These are phyloP conservation scores for Popillia japonica DNA, from an alignment of 1,140 invertebrate species.

Conservation along the genomic window DNA sequence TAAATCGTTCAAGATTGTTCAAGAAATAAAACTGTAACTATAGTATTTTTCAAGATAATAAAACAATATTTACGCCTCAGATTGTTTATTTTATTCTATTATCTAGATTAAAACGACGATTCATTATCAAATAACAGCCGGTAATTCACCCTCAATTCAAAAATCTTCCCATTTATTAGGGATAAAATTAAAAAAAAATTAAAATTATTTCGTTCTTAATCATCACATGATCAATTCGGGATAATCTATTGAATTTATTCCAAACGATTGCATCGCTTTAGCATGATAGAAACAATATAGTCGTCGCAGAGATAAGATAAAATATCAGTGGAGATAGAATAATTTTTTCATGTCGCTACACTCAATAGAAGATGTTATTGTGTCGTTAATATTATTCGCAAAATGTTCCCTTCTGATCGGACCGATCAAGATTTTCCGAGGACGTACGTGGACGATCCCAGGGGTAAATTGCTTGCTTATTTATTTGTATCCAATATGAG, in stretches of 20 bases:
- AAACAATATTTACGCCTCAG: not conserved
- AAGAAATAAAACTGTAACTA: conserved; percentile 3
- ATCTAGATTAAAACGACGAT: too few species aligned
- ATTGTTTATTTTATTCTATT: not conserved
- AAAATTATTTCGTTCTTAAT: too few species aligned
- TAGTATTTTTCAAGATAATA: conserved; percentile 24
- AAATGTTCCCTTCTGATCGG: conserved; percentile 1
- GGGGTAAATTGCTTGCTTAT: not conserved
- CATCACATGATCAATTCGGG: too few species aligned
- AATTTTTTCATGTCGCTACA: not conserved
- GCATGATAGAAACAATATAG: not conserved
- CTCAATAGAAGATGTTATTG: not conserved
- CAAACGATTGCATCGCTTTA: too few species aligned
- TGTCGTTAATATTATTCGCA: not conserved
- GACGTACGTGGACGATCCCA: not conserved
- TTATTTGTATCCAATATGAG: too few species aligned
- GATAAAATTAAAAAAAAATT: too few species aligned
- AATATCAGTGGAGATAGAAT: not conserved
- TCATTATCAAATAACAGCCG: too few species aligned
- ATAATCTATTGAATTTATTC: too few species aligned
- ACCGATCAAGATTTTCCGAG: not conserved
- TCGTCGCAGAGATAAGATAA: not conserved
- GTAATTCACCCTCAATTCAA: too few species aligned
- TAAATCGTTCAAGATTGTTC: not conserved
- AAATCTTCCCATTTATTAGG: too few species aligned